Conservation (phyloP, 2,113 vertebrate genomes). For the Propithecus coquereli region DNA sequence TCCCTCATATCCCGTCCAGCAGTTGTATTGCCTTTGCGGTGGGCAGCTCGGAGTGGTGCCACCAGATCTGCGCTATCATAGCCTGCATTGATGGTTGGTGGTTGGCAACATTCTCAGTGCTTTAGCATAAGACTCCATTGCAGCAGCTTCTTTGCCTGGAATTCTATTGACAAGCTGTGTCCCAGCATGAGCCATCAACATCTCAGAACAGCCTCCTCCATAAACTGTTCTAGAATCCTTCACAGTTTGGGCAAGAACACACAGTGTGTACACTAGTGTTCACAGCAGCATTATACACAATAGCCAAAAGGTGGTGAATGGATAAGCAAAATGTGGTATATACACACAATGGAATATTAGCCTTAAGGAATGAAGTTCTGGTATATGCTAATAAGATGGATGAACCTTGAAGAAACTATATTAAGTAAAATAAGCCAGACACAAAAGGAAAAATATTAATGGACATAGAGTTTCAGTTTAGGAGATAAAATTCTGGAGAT, state of each 20-base stretch:
- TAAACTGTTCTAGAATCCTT: no score
- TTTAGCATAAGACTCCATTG: slow-evolving; percentile 98
- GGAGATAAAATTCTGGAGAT: neutral
- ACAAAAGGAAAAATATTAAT: neutral
- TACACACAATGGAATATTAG: neutral
- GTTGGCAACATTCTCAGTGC: slow-evolving; percentile 96
- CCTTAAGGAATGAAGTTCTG: neutral
- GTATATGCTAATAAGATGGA: neutral
- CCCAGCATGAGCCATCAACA: slow-evolving; percentile 98
- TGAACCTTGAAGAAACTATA: neutral
- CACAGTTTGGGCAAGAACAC: no score
- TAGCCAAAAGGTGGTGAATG: neutral
- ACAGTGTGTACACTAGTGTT: neutral
- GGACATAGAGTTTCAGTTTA: neutral
- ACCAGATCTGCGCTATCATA: slow-evolving; percentile 98
- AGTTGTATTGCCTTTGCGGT: slow-evolving; percentile 90
- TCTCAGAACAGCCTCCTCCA: slow-evolving; percentile 94
- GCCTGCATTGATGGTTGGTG: slow-evolving; percentile 97
- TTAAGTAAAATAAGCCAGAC: neutral
- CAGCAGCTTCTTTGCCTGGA: slow-evolving; percentile 96
- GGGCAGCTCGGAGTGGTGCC: slow-evolving; percentile 95
- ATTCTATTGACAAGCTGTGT: slow-evolving; percentile 92
- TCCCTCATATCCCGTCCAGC: slow-evolving; percentile 95
- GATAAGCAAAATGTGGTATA: neutral
- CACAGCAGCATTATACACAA: neutral